Percentiles rank a stretch among this genome's conserved stretches.
Conservation (phyloP, 2,888 invertebrate species). For the Acanthopleura granulata region DNA sequence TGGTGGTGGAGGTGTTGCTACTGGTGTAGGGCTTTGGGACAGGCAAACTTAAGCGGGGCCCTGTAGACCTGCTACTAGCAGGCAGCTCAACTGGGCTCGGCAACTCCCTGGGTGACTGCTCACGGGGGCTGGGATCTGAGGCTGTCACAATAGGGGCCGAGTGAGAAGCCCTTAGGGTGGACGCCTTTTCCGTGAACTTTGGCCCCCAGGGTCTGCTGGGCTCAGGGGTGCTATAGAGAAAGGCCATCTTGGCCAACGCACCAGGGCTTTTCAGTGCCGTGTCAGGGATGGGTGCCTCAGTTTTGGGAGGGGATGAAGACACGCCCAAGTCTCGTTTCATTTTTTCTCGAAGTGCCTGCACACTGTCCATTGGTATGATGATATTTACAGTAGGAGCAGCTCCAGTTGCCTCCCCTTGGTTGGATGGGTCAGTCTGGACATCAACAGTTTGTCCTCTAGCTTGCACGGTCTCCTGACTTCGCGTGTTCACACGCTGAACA, state of each 20-base stretch:
- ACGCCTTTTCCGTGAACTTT: neutral
- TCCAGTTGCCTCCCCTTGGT: neutral
- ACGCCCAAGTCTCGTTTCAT: neutral
- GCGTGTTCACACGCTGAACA: neutral
- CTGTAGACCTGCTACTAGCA: neutral
- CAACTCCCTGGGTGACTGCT: neutral
- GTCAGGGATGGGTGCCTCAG: neutral
- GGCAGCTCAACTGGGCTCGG: too few relatives aligned
- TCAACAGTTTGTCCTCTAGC: neutral
- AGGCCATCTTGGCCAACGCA: neutral
- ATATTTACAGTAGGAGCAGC: neutral
- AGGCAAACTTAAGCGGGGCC: neutral
- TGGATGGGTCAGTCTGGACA: neutral
- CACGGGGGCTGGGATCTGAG: neutral
- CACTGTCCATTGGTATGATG: constrained; percentile 7
- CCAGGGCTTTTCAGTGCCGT: neutral
- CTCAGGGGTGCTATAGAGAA: neutral
- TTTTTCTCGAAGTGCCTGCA: constrained; percentile 5
- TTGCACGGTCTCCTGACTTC: neutral
- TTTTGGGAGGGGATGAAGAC: neutral
- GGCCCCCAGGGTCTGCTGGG: neutral
- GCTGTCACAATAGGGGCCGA: neutral
- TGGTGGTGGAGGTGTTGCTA: neutral
- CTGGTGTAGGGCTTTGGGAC: constrained; percentile 1
- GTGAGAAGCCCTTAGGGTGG: neutral